Base-by-base conservation (phyloP, 2,888 invertebrate species). In the Cistogaster globosa region DNA sequence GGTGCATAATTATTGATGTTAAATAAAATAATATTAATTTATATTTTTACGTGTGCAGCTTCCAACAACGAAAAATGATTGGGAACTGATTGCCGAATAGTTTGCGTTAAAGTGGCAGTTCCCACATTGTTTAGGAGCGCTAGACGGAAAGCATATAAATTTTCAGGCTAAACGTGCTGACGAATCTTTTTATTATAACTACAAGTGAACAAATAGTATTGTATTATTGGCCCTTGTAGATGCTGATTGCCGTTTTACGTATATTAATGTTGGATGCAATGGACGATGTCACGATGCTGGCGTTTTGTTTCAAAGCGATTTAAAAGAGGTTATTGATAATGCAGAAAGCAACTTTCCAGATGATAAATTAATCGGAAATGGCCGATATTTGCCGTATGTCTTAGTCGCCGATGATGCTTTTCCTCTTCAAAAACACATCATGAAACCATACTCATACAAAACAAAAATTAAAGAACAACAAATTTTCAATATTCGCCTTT, bases 391-490 rank as follows among this genome's bases (percentile, higher is more conserved):
- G 11, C 69, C 69, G 1, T 71, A 58, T 58, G 69, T 72, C 32
- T 60, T 72, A 26, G 72, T 71, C 26, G 45, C 42, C 22, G 69
- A 71, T n/a, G 69, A 71, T 26, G 60, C 71, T 1, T 58, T 72
- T 60, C 71, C 71, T 7, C 60, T 72, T 51, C 71, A 72, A 60
- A 72, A 72, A 58, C 71, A 48, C n/a, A n/a, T n/a, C n/a, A n/a
- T n/a, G n/a, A n/a, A n/a, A n/a, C n/a, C n/a, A n/a, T n/a, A n/a
- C n/a, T n/a, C n/a, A n/a, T n/a, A n/a, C n/a, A n/a, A n/a, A n/a
- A n/a, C n/a, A n/a, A n/a, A n/a, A n/a, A n/a, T n/a, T 32, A 6
- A 32, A 32, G 32, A 32, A 32, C 32, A 32, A 32, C 32, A 32
- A 32, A 32, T 32, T 32, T 32, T 32, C 32, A 32, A 32, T 32